phyloP scores from a whole-genome alignment of 2,797 vertebrate species.

The Cossypha dichroa region DNA sequence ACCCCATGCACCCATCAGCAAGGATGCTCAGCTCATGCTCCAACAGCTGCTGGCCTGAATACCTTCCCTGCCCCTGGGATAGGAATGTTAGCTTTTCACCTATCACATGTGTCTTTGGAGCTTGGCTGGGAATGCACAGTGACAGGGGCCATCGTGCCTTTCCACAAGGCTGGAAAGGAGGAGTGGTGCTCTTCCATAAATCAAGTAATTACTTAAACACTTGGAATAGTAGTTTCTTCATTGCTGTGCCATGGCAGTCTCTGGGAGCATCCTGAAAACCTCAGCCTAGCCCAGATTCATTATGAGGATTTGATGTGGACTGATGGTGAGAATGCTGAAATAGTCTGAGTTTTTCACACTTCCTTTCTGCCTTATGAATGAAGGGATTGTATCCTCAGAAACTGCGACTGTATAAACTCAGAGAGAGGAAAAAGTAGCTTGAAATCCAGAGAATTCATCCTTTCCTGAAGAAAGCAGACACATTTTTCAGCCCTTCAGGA shows the following conservation, averaged over 20 bases:
- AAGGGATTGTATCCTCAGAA: neutral
- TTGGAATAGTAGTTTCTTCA: neutral
- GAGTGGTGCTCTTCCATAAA: neutral
- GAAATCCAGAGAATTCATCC: neutral
- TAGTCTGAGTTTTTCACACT: neutral
- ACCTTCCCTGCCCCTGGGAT: fast-evolving
- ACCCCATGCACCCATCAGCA: fast-evolving
- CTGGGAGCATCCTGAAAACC: neutral
- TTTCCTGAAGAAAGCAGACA: neutral
- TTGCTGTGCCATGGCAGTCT: neutral
- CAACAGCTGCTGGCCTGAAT: neutral
- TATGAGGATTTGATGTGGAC: neutral
- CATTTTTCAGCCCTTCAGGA: neutral
- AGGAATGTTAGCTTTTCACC: fast-evolving
- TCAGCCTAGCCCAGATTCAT: neutral
- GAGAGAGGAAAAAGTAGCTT: neutral
- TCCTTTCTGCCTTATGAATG: neutral
- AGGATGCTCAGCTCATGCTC: neutral
- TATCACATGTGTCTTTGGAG: fast-evolving
- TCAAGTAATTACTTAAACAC: neutral
- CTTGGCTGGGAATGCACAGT: neutral
- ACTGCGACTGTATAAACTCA: neutral
- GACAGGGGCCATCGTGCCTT: fast-evolving
- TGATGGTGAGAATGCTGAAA: neutral
- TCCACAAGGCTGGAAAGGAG: neutral